phyloP scores from a whole-genome alignment of 1,140 invertebrate species.

The Musca domestica region DNA sequence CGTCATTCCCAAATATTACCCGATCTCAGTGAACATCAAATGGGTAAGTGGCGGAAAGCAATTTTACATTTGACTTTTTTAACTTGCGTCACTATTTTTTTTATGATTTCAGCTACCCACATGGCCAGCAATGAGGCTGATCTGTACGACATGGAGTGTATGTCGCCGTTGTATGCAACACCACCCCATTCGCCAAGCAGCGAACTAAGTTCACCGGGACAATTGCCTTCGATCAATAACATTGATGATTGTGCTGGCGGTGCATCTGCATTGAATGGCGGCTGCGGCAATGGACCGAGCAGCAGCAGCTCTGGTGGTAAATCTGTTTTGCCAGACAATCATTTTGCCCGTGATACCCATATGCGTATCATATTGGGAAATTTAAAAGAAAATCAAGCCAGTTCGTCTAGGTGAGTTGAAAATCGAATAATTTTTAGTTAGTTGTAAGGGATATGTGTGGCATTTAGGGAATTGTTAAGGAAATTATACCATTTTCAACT shows the following conservation, averaged over 20 bases:
- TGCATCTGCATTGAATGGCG: background rate
- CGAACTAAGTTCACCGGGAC: constrained; percentile 60
- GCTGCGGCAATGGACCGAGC: constrained; percentile 35
- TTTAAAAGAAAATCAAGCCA: constrained; percentile 54
- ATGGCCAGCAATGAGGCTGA: constrained; percentile 50
- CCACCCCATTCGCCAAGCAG: constrained; percentile 80
- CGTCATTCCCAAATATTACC: constrained; percentile 54
- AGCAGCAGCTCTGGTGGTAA: constrained; percentile 34
- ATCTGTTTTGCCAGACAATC: constrained; percentile 60
- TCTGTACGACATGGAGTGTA: constrained; percentile 53
- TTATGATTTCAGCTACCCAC: constrained; percentile 37
- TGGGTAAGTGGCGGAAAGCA: constrained; percentile 32
- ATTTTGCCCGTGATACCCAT: constrained; percentile 83
- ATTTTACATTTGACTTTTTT: background rate
- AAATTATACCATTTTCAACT: too few species aligned
- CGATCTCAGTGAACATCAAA: constrained; percentile 52
- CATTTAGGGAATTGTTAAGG: too few species aligned
- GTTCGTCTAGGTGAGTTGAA: constrained; percentile 40
- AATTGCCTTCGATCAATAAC: constrained; percentile 56
- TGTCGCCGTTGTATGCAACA: constrained; percentile 75
- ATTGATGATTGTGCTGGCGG: constrained; percentile 53
- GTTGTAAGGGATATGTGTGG: too few species aligned
- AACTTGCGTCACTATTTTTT: background rate
- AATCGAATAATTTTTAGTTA: too few species aligned
- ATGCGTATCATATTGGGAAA: constrained; percentile 85